These are phyloP conservation scores for Burhinus oedicnemus DNA, from an alignment of 2,113 vertebrate genomes.

Conservation along the genomic window DNA sequence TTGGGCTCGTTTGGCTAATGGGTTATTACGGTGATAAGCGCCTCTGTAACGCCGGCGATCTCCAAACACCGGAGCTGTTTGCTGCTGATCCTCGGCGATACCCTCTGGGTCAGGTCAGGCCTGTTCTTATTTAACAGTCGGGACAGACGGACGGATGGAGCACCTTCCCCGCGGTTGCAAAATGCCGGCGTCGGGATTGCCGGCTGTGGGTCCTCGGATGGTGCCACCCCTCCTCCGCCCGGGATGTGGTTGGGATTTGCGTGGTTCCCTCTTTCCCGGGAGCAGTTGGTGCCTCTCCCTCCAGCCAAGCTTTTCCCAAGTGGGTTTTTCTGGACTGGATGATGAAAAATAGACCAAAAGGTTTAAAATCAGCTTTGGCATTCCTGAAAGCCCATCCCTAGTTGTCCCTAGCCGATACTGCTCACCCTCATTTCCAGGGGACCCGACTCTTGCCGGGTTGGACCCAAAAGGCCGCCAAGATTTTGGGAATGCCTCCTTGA, in stretches of 20 bases:
- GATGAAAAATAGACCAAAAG: background rate
- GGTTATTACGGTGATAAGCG: background rate
- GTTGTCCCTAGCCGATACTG: accelerated
- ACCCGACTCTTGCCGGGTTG: background rate
- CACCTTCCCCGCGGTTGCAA: background rate
- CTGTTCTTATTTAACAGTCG: background rate
- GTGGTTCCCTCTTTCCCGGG: background rate
- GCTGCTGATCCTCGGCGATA: background rate
- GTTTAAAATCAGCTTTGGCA: accelerated
- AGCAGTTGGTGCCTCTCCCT: background rate
- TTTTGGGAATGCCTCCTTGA: background rate
- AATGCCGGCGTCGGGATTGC: background rate
- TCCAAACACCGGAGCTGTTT: background rate
- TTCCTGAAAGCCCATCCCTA: accelerated
- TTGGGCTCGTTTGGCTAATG: background rate
- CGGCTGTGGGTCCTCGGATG: background rate
- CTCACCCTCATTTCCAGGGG: accelerated
- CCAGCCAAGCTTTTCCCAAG: background rate
- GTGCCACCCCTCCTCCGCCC: background rate
- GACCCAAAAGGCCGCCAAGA: background rate
- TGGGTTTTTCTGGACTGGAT: background rate
- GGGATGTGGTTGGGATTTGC: background rate
- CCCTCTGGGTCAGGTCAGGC: background rate
- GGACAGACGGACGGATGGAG: background rate
- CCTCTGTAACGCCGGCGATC: background rate